Evolutionary conservation across 2,888 invertebrate species (phyloP), one percentile per base, ranked within the genome.

Genomic region (Lacanobia wlatinum): DNA sequence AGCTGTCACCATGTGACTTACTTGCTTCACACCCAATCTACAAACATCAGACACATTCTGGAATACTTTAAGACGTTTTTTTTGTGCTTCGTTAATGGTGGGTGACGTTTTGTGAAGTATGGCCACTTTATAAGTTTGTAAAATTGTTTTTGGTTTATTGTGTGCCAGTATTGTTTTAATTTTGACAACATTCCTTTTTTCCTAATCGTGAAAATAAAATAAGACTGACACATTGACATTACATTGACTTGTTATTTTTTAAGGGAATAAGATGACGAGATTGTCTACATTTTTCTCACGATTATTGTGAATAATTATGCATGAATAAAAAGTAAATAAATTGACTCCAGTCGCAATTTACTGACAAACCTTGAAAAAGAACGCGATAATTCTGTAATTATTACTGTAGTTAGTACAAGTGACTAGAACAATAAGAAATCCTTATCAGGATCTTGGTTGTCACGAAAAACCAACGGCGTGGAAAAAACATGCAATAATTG

Each of bases 21-120:
- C 84, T 83, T 86, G 81, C 87, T 91, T 90, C 89, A 91, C 92
- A 91, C 93, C 88, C 90, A 91, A 93, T 93, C 91, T 87, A 87
- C 85, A 80, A 71, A 84, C 88, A 89, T 88, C 89, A 90, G 88
- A 87, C 86, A 86, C 84, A 82, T 83, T 82, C 81, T 80, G 75
- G 70, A 74, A 73, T 78, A 83, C 61, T 79, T 70, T 65, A 73
- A 72, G 65, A 69, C 53, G 70, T 63, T 73, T 76, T 70, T 65
- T 75, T 59, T 53, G 8, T 52, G 53, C 38, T 50, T 70, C 73
- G 52, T 73, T 76, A 76, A 80, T 83, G n/a, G 58, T 34, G 53
- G 40, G 61, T 69, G 34, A 69, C 59, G 38, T 65, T 58, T 66
- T 68, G 55, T 55, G 48, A 73, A 73, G 78, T 55, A n/a, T 56